Percentiles rank a stretch among this genome's conserved stretches.
These are phyloP conservation scores for Deilephila elpenor DNA, from an alignment of 2,888 invertebrate genomes.

Conservation along the genomic window DNA sequence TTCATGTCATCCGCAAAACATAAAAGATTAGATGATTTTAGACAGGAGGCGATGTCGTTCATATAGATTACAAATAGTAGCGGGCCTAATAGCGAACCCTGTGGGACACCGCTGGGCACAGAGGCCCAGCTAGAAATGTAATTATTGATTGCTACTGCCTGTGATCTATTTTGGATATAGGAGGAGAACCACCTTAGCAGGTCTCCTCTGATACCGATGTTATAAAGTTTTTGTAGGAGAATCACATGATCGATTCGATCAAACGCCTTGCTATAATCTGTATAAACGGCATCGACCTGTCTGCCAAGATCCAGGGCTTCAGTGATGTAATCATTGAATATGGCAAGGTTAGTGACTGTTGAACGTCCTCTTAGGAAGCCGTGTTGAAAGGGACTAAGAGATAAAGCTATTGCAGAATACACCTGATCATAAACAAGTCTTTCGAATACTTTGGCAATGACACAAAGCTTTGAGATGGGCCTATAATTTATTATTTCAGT, in stretches of 20 bases:
- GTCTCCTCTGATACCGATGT: background rate
- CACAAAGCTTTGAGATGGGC: background rate
- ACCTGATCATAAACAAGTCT: background rate
- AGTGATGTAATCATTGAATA: background rate
- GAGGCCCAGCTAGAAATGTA: too few species aligned
- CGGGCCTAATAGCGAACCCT: constrained; percentile 21
- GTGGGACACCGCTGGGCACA: constrained; percentile 1
- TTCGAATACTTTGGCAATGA: background rate
- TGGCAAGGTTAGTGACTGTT: background rate
- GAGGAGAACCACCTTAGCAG: constrained; percentile 13
- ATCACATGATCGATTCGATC: background rate
- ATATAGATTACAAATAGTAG: constrained; percentile 13
- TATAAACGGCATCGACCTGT: background rate
- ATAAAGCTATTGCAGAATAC: background rate
- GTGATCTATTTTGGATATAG: background rate
- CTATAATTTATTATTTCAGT: too few species aligned
- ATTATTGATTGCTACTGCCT: background rate
- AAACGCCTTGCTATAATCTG: constrained; percentile 9
- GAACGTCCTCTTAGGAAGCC: background rate
- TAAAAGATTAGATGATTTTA: constrained; percentile 13
- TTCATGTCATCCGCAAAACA: constrained; percentile 30
- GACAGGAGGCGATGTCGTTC: constrained; percentile 22
- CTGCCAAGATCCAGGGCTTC: background rate
- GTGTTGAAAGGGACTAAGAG: constrained; percentile 4
- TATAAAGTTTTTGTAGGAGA: background rate